Base-by-base conservation (phyloP, 1,140 invertebrate genomes). In the Drosophila neocordata region DNA sequence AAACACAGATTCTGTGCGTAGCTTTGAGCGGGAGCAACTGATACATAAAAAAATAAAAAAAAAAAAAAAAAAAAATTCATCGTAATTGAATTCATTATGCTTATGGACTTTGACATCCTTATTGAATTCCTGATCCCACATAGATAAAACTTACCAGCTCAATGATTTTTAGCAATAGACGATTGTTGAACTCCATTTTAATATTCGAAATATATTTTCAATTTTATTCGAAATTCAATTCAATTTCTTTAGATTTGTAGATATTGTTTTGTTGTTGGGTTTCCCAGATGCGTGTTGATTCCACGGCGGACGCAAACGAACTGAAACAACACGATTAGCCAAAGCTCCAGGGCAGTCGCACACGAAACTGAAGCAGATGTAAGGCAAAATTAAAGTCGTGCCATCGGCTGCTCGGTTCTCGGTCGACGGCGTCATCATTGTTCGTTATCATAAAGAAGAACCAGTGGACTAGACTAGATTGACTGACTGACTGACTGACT, bases 121-220 rank as follows among this genome's bases (percentile, higher is more conserved):
- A n/a, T n/a, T n/a, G n/a, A n/a, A n/a, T n/a, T n/a, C 15, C 41
- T 9, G 20, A 12, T 44, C 6, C 27, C 1, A 37, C 9, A 3
- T 13, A 24, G 27, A 13, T 2, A 41, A 38, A n/a, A 77, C 90
- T 91, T 52, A 91, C 90, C 89, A 91, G 65, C 81, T 91, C 87
- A 44, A 91, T 90, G 55, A 91, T 85, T 75, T 91, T 91, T 60
- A 91, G 68, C 53, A 91, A 59, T 48, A 90, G 69, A 75, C 89
- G 90, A 80, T 91, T 91, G 73, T 91, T 91, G 66, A 90, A 88
- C 73, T 91, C 83, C 90, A 91, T 91, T 24, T 15, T 60, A 24
- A 7, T 38, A 35, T 52, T 41, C 37, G 13, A 31, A 31, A 31
- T 3, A 31, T 3, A 27, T 72, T 58, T 41, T 59, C 57, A 37